Base-by-base conservation (phyloP, 2,113 vertebrate genomes). In the Henicopernis longicauda region DNA sequence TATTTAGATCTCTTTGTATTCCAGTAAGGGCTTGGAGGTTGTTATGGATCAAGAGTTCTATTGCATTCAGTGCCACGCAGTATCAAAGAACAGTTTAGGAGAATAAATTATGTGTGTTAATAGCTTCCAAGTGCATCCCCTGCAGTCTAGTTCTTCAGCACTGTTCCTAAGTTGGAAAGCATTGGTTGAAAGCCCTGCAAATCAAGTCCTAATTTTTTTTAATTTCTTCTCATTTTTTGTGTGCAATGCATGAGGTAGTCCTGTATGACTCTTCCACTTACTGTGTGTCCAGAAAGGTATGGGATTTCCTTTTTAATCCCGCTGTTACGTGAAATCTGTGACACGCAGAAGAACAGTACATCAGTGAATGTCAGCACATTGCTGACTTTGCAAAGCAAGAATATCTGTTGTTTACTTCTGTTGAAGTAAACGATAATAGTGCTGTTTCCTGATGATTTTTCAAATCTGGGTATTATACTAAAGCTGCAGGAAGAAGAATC, bases 381-480 rank as follows among this genome's bases (percentile, higher is more conserved):
- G 73, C 76, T 96, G 92, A 70, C 52, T 84, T 69, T 57, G 42
- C 36, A 84, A 76, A 97, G 38, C 44, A 79, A 59, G 36, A 32
- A 5, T 91, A 76, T 40, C 29, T 83, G 20, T 76, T 89, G 34
- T 54, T 87, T 54, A 54, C 16, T 54, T 54, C 52, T 61, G 52
- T 65, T 86, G 49, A 81, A 70, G 9, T 72, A 34, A 38, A 65
- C 54, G 10, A 61, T 10, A 86, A 26, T 29, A 59, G 29, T 32
- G 29, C 16, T 58, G 6, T 50, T 83, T 89, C 20, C 54, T 47
- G 32, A 8, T 73, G 32, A 6, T 38, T 70, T 77, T 89, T 77
- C 20, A 26, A 61, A 77, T 47, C 16, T 63, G 59, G 7, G 2
- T 92, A 26, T 83, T 83, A 14, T 31, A 40, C 11, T 49, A 74